A percentile compares a stretch with the other conserved stretches of the same genome.
phyloP scores from a whole-genome alignment of 2,797 vertebrate genomes.

The Sebastes alutus region DNA sequence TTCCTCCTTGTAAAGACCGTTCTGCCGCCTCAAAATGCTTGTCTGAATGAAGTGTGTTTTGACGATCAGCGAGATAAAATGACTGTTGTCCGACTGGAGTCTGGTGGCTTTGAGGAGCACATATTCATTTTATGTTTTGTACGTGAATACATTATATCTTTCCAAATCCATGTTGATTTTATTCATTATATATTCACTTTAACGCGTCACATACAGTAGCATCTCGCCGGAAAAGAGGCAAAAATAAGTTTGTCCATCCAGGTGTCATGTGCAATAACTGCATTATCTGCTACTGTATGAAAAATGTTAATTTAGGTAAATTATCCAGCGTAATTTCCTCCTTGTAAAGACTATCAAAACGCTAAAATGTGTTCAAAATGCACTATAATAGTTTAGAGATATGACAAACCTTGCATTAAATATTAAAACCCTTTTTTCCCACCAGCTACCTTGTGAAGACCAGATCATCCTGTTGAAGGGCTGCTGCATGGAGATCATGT shows the following conservation, averaged over 20 bases:
- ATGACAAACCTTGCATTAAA: neutral
- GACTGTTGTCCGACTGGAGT: too few species aligned
- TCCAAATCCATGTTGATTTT: too few species aligned
- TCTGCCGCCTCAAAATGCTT: neutral
- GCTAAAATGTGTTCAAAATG: neutral
- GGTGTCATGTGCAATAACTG: too few species aligned
- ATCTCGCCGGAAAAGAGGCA: too few species aligned
- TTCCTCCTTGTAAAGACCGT: neutral
- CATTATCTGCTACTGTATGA: neutral
- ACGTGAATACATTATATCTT: accelerated
- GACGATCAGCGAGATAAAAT: too few species aligned
- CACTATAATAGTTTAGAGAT: neutral
- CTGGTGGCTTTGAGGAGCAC: too few species aligned
- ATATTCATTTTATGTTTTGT: too few species aligned
- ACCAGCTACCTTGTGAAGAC: conserved; percentile 92
- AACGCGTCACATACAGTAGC: too few species aligned
- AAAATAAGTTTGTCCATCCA: accelerated
- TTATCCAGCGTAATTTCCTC: neutral
- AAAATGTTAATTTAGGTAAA: neutral
- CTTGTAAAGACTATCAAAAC: neutral
- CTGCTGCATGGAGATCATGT: conserved; percentile 98
- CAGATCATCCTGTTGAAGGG: conserved; percentile 96
- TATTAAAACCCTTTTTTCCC: conserved; percentile 62
- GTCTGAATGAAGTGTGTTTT: too few species aligned
- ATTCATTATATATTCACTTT: too few species aligned